Percentiles rank a stretch among this genome's conserved stretches.
Conservation (phyloP, 1,140 invertebrate genomes). For the Manduca sexta region DNA sequence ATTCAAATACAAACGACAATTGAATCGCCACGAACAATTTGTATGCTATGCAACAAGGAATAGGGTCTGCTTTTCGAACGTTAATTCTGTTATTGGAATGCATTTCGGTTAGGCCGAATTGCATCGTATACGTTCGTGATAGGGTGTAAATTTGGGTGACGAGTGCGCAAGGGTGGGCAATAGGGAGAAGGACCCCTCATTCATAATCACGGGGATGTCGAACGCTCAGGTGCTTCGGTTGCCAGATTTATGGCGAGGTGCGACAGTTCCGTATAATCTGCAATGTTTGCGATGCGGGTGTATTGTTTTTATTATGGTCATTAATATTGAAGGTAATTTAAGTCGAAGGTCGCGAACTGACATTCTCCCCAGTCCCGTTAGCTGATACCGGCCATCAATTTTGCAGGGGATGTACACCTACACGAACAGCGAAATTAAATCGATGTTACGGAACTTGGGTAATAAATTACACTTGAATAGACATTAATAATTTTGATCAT, state of each 20-base stretch:
- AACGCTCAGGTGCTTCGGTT: slow-evolving; percentile 60
- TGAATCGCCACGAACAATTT: slow-evolving; percentile 40
- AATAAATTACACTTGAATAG: no score
- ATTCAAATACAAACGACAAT: slow-evolving; percentile 3
- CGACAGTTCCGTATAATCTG: slow-evolving; percentile 44
- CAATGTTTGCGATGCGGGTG: slow-evolving; percentile 31
- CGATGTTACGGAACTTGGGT: no score
- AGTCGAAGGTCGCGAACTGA: no score
- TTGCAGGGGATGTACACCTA: no score
- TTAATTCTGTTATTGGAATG: slow-evolving; percentile 50
- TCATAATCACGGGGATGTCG: slow-evolving; percentile 56
- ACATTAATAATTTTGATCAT: no score
- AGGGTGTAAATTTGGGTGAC: neutral
- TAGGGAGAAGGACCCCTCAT: slow-evolving; percentile 22
- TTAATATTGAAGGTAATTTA: no score
- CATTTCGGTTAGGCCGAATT: slow-evolving; percentile 9
- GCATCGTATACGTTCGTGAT: slow-evolving; percentile 8
- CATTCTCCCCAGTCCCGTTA: no score
- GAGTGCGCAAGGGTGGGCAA: neutral
- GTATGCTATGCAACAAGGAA: slow-evolving; percentile 46
- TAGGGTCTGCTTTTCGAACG: slow-evolving; percentile 53
- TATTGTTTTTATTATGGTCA: slow-evolving; percentile 32
- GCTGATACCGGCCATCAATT: no score
- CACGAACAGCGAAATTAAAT: no score
- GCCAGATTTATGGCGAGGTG: slow-evolving; percentile 58